Percentiles rank a stretch among this genome's conserved stretches.
Conservation (phyloP, 1,140 invertebrate species). For the Trichonephila clavata region DNA sequence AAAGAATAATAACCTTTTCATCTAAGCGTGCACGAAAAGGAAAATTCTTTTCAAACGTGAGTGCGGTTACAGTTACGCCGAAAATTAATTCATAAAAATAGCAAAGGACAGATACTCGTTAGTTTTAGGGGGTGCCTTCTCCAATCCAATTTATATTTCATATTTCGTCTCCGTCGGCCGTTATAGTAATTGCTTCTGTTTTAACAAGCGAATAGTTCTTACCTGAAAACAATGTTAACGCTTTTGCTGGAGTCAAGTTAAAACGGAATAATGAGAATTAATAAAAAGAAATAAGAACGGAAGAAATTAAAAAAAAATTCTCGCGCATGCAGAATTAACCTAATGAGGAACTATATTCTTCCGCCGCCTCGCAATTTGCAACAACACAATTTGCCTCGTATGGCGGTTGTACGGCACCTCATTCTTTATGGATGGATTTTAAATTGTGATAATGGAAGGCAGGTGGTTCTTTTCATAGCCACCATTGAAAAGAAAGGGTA, state of each 20-base stretch:
- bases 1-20: background rate
- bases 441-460: slow-evolving; percentile 29
- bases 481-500: slow-evolving; percentile 3
- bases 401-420: slow-evolving; percentile 3
- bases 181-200: slow-evolving; percentile 1
- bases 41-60: background rate
- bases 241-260: background rate
- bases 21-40: background rate
- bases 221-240: slow-evolving; percentile 20
- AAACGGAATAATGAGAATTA: slow-evolving; percentile 31
- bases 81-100: slow-evolving; percentile 42
- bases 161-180: background rate
- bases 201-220: slow-evolving; percentile 35
- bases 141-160: slow-evolving; percentile 23
- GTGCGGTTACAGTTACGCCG: background rate
- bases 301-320: background rate
- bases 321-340: slow-evolving; percentile 24
- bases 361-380: slow-evolving; percentile 14
- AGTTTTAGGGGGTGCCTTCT: background rate
- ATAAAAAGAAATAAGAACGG: slow-evolving; percentile 18
- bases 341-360: slow-evolving; percentile 41
- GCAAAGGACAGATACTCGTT: slow-evolving; percentile 16
- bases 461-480: background rate
- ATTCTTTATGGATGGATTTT: slow-evolving; percentile 31
- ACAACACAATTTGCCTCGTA: slow-evolving; percentile 19